phyloP scores from a whole-genome alignment of 1,140 invertebrate genomes.

The Drosophila busckii region DNA sequence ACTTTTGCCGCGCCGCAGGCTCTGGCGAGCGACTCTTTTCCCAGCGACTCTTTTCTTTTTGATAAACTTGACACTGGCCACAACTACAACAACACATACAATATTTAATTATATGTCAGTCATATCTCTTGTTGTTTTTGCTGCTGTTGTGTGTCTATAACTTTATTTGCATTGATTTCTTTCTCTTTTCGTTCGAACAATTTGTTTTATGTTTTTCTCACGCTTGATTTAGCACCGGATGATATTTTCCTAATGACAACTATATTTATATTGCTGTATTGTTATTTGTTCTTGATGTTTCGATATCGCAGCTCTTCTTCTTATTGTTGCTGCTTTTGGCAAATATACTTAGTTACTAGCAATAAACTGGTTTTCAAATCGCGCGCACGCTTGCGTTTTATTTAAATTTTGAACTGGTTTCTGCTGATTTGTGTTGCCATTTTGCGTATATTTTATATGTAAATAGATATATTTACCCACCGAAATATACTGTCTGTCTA shows the following conservation, averaged over 20 bases:
- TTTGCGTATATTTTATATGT: slow-evolving; percentile 47
- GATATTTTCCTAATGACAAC: slow-evolving; percentile 74
- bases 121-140: too few relatives aligned
- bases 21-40: too few relatives aligned
- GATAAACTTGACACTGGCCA: too few relatives aligned
- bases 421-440: slow-evolving; percentile 67
- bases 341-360: too few relatives aligned
- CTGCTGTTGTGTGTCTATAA: background rate
- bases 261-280: slow-evolving; percentile 64
- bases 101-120: too few relatives aligned
- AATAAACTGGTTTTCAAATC: slow-evolving; percentile 64
- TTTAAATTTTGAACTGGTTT: slow-evolving; percentile 77
- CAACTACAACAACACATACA: too few relatives aligned
- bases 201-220: slow-evolving; percentile 59
- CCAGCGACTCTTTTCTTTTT: too few relatives aligned
- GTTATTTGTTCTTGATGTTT: slow-evolving; percentile 32
- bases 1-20: slow-evolving; percentile 28
- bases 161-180: slow-evolving; percentile 5
- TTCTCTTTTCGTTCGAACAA: slow-evolving; percentile 27
- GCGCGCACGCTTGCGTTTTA: slow-evolving; percentile 71
- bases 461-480: slow-evolving; percentile 31
- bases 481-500: slow-evolving; percentile 12
- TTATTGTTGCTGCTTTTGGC: slow-evolving; percentile 36
- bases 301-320: slow-evolving; percentile 7
- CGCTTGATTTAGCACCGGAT: slow-evolving; percentile 70